Conservation (phyloP, 2,888 invertebrate species). For the Dromius quadrimaculatus region DNA sequence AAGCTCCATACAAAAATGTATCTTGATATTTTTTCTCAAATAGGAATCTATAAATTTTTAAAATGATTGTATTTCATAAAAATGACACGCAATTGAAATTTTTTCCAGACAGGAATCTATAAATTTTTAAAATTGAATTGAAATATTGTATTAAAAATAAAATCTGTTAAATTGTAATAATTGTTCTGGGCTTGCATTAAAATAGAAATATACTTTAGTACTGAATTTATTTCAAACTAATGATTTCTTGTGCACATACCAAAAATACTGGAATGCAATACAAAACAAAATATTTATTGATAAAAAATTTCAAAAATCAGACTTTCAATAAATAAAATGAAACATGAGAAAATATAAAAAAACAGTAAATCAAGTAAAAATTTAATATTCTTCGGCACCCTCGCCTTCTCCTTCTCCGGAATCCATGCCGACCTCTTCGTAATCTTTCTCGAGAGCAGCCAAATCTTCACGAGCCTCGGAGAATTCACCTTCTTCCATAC, state of each 20-base stretch:
- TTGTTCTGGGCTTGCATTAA: too few species aligned
- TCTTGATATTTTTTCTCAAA: too few species aligned
- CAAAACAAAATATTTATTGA: conserved; percentile 47
- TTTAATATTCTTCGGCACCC: conserved; percentile 84
- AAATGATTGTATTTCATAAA: too few species aligned
- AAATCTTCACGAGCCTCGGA: conserved; percentile 80
- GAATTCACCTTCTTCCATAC: conserved; percentile 90
- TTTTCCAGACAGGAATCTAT: too few species aligned
- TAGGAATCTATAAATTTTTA: too few species aligned
- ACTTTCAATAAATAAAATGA: conserved; percentile 39
- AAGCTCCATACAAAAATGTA: too few species aligned
- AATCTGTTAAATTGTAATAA: too few species aligned
- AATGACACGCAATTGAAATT: too few species aligned
- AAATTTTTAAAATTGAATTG: too few species aligned
- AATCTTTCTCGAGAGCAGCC: conserved; percentile 86
- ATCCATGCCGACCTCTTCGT: conserved; percentile 90
- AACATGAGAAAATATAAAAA: conserved; percentile 26
- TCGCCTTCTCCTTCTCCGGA: conserved; percentile 85
- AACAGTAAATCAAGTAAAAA: conserved; percentile 25
- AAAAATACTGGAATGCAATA: conserved; percentile 42
- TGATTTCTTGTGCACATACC: conserved; percentile 1
- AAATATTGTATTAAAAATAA: too few species aligned
- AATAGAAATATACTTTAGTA: conserved; percentile 4
- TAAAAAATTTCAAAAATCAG: conserved; percentile 39
- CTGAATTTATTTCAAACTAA: conserved; percentile 15